Conservation (phyloP, 2,113 vertebrate genomes). For the Sminthopsis crassicaudata region DNA sequence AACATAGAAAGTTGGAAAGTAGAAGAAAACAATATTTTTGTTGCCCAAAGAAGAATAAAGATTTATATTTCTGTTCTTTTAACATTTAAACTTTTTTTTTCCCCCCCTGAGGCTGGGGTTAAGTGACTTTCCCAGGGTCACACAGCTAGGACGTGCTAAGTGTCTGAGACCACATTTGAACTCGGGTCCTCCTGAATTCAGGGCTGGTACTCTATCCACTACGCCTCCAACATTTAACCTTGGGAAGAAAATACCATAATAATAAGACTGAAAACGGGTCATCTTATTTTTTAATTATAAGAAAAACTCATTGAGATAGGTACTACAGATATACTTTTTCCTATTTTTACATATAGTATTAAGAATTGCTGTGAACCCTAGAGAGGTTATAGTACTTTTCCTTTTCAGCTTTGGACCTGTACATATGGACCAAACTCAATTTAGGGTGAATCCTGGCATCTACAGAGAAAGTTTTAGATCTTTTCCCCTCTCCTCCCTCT, state of each 20-base stretch:
- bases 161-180: too few relatives aligned
- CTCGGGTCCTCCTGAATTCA: too few relatives aligned
- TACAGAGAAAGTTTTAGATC: neutral
- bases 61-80: neutral
- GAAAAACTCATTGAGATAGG: neutral
- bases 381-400: neutral
- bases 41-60: neutral
- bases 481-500: neutral
- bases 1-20: neutral
- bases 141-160: too few relatives aligned
- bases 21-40: neutral
- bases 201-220: too few relatives aligned
- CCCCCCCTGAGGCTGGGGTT: too few relatives aligned
- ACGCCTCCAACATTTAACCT: neutral
- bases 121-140: too few relatives aligned
- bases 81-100: neutral
- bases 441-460: neutral
- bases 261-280: neutral
- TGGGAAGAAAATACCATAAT: neutral
- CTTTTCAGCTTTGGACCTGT: neutral
- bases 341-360: neutral
- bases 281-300: neutral
- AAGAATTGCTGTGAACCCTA: neutral
- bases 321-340: neutral
- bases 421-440: neutral